phyloP scores from a whole-genome alignment of 2,797 vertebrate species.

The Poeciliopsis infans region DNA sequence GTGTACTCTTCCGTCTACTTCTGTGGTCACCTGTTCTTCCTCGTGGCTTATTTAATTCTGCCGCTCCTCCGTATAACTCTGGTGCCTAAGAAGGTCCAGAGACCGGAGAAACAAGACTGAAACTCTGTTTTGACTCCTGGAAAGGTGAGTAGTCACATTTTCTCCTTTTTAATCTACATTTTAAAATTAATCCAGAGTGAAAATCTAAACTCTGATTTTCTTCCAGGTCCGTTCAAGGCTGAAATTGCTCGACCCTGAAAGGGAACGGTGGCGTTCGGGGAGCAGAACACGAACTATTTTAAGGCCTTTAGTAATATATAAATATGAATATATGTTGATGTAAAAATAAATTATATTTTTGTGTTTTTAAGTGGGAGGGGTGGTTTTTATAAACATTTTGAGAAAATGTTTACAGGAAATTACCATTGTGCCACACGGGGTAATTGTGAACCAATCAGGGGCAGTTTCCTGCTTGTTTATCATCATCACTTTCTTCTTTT shows the following conservation, averaged over 20 bases:
- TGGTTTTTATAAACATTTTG: constrained; percentile 74
- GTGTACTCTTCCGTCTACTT: constrained; percentile 95
- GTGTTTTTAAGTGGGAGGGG: constrained; percentile 68
- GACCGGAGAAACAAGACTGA: constrained; percentile 77
- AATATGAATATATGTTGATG: constrained; percentile 64
- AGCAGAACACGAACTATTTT: constrained; percentile 79
- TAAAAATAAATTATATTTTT: constrained; percentile 81
- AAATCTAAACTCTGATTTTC: constrained; percentile 5
- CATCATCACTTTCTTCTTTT: not conserved
- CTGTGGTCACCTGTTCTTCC: constrained; percentile 89
- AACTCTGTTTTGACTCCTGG: constrained; percentile 40
- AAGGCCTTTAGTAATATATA: constrained; percentile 82
- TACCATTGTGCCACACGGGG: constrained; percentile 76
- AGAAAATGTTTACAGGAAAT: constrained; percentile 79
- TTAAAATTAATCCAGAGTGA: not conserved
- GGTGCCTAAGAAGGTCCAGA: constrained; percentile 86
- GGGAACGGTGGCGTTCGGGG: constrained; percentile 78
- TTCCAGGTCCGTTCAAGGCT: constrained; percentile 67
- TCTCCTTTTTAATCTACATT: not conserved
- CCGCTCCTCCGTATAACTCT: constrained; percentile 88
- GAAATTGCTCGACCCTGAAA: constrained; percentile 65
- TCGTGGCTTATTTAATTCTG: constrained; percentile 82
- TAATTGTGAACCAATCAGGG: constrained; percentile 72
- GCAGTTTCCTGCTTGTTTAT: constrained; percentile 60
- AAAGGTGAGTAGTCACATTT: constrained; percentile 52